Conservation (phyloP, 1,140 invertebrate genomes). For the Lordiphosa mommai region DNA sequence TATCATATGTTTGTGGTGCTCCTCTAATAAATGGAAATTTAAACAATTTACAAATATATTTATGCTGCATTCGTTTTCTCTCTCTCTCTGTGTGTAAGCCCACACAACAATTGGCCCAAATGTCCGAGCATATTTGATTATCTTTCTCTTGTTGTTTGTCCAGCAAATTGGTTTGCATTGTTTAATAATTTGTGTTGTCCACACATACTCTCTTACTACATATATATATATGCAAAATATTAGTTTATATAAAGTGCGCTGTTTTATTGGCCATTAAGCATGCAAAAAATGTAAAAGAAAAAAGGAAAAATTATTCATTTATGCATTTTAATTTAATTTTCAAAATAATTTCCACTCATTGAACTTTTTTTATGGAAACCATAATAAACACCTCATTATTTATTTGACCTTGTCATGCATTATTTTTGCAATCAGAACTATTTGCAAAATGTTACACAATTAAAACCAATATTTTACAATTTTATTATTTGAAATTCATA, state of each 20-base stretch:
- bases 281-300: neutral
- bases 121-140: slow-evolving; percentile 37
- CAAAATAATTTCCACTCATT: slow-evolving; percentile 7
- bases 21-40: slow-evolving; percentile 12
- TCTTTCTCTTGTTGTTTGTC: slow-evolving; percentile 36
- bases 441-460: neutral
- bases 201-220: no score
- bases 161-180: slow-evolving; percentile 48
- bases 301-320: slow-evolving; percentile 3
- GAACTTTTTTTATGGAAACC: slow-evolving; percentile 9
- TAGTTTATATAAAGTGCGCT: no score
- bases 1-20: no score
- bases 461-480: no score
- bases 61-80: slow-evolving; percentile 14
- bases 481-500: no score
- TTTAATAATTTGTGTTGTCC: slow-evolving; percentile 27
- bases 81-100: no score
- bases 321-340: slow-evolving; percentile 3
- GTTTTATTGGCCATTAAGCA: slow-evolving; percentile 35
- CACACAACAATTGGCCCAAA: no score
- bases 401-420: slow-evolving; percentile 17
- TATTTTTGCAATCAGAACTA: slow-evolving; percentile 10
- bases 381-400: slow-evolving; percentile 27
- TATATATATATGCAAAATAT: no score
- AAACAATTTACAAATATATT: no score